Conservation (phyloP, 2,113 vertebrate genomes). For the Chaetops frenatus region DNA sequence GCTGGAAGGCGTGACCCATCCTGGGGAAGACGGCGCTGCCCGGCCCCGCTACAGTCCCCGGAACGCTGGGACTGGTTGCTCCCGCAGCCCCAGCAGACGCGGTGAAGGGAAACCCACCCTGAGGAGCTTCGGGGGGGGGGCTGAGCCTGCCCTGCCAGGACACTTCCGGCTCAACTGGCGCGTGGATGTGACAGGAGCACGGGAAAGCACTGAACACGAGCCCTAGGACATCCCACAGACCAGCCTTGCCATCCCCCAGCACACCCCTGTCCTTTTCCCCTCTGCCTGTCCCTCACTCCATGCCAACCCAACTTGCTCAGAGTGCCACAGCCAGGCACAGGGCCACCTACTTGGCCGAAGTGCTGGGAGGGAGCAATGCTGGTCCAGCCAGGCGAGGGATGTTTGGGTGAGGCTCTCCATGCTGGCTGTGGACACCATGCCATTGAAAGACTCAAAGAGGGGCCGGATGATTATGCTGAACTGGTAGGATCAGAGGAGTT, state of each 20-base stretch:
- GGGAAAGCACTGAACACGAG: accelerated
- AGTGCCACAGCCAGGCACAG: background rate
- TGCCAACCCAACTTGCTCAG: background rate
- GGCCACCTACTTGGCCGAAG: slow-evolving; percentile 86
- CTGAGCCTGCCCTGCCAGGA: background rate
- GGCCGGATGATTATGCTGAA: slow-evolving; percentile 95
- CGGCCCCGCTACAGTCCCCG: background rate
- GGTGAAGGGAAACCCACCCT: background rate
- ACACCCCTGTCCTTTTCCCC: accelerated
- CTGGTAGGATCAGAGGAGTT: slow-evolving; percentile 69
- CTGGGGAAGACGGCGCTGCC: background rate
- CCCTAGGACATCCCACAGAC: accelerated
- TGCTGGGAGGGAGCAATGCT: slow-evolving; percentile 88
- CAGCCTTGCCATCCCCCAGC: too few species aligned
- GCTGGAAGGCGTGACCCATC: background rate
- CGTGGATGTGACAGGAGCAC: accelerated
- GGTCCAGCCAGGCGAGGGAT: slow-evolving; percentile 91
- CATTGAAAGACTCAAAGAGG: slow-evolving; percentile 93
- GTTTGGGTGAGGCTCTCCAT: slow-evolving; percentile 87
- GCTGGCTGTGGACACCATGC: slow-evolving; percentile 92
- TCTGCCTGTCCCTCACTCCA: background rate
- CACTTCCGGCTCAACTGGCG: background rate
- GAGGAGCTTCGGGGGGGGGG: background rate
- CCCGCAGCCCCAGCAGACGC: background rate
- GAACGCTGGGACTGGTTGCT: accelerated